Percentiles rank a stretch among this genome's conserved stretches.
These are phyloP conservation scores for Mola mola DNA, from an alignment of 2,113 vertebrate genomes.

Conservation along the genomic window DNA sequence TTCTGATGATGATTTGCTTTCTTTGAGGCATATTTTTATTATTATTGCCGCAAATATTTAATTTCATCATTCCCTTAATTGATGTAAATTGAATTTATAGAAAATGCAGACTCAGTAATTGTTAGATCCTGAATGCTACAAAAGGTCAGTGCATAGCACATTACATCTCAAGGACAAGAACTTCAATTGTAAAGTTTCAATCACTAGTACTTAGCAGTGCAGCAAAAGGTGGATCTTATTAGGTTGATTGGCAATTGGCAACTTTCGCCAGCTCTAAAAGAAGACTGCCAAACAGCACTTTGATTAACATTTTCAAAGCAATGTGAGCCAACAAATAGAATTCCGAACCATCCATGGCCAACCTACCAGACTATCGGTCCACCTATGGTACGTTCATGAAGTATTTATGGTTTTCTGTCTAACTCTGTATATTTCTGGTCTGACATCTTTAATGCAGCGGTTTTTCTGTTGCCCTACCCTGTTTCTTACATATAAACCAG, in stretches of 20 bases:
- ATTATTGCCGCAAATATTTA: constrained; percentile 19
- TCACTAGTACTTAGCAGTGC: constrained; percentile 2
- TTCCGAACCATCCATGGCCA: constrained; percentile 26
- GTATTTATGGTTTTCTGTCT: constrained; percentile 29
- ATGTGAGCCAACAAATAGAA: constrained; percentile 29
- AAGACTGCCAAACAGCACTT: constrained; percentile 30
- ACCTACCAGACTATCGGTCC: constrained; percentile 12
- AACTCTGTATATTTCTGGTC: no score
- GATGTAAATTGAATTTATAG: constrained; percentile 5
- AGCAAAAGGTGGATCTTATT: constrained; percentile 24
- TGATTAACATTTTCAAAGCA: constrained; percentile 37
- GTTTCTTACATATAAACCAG: constrained; percentile 2
- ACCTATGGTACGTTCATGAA: constrained; percentile 40
- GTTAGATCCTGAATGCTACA: constrained; percentile 4
- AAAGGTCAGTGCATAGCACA: background rate
- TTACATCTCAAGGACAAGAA: constrained; percentile 10
- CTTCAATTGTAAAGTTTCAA: constrained; percentile 6
- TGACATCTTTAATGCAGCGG: background rate
- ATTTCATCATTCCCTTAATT: constrained; percentile 15
- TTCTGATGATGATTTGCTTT: constrained; percentile 47
- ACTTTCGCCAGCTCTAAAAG: constrained; percentile 22
- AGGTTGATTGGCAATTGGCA: constrained; percentile 34
- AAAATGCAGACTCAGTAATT: background rate
- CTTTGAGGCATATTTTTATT: constrained; percentile 29
- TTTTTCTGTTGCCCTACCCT: background rate